Conservation (phyloP, 2,113 vertebrate species). For the Butastur rufipennis region DNA sequence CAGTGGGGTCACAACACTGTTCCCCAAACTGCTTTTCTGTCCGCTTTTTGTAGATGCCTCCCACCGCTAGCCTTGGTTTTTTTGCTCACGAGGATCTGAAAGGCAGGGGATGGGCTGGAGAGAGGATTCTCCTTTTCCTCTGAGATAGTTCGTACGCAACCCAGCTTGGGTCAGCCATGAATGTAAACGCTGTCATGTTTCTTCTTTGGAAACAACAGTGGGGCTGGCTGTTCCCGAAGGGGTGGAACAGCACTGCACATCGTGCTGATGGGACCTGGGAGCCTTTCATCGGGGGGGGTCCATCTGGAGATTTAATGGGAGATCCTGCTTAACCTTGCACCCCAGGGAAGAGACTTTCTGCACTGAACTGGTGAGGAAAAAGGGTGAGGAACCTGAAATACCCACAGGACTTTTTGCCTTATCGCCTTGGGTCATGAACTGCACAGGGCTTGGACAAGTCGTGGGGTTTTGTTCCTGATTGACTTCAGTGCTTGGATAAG, state of each 20-base stretch:
- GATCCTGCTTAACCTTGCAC: neutral
- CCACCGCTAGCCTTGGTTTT: rapidly evolving
- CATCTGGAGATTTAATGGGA: neutral
- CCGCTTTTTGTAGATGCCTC: neutral
- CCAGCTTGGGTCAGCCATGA: neutral
- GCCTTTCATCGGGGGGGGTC: neutral
- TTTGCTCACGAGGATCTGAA: neutral
- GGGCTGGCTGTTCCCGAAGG: neutral
- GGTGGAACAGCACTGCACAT: neutral
- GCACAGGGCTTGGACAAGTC: neutral
- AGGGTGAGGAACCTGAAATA: neutral
- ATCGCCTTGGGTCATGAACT: neutral
- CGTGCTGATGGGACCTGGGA: neutral
- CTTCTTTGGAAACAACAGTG: rapidly evolving
- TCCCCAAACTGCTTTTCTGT: neutral
- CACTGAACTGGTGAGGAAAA: neutral
- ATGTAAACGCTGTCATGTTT: neutral
- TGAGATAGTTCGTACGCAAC: neutral
- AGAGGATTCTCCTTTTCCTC: neutral
- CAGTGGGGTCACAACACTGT: neutral
- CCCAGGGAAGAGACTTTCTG: neutral
- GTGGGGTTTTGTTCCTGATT: neutral
- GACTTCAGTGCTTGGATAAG: neutral
- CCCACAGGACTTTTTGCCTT: neutral
- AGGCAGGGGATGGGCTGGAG: neutral